Base-by-base conservation (phyloP, 2,888 invertebrate genomes). In the Plagodis dolabraria region DNA sequence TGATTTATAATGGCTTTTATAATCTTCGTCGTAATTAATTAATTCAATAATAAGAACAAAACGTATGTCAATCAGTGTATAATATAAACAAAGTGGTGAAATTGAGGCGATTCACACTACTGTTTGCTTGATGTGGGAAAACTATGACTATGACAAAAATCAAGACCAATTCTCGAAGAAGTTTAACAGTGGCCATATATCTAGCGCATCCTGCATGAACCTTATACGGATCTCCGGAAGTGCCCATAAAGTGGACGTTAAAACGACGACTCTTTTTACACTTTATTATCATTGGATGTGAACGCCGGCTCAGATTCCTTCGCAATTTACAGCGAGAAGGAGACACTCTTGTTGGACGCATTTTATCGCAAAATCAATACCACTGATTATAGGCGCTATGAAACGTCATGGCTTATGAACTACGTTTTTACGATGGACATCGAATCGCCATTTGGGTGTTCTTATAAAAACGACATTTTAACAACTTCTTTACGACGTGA, bases 251-350 rank as follows among this genome's bases (percentile, higher is more conserved):
- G 87, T 80, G 85, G 80, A 85, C 92, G 89, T 91, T 92, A 92
- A 91, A 92, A 83, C 85, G 89, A 84, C 85, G 87, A 91, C 85
- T 90, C 91, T 92, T 92, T 91, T 92, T 92, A 92, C 89, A 87
- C 86, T 92, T 92, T 92, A 92, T 92, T 92, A 90, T 92, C 88
- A 92, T 92, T 92, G 92, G 89, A 89, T 91, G 90, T 87, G 90
- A 91, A 83, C 87, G 85, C 74, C 78, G 82, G 87, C 88, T 90
- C 89, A 89, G 92, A 92, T 92, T 91, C 87, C 81, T 85, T 83
- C 77, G 85, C 87, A 85, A 86, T 90, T 86, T 86, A 86, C 85
- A 82, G 82, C 77, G 80, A 76, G 76, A 80, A 81, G 80, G 82
- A 82, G 83, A 82, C 79, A 77, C 81, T 80, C 81, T 85, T 85